A percentile compares a stretch with the other conserved stretches of the same genome.
These are phyloP conservation scores for Calliopsis andreniformis DNA, from an alignment of 1,140 invertebrate genomes.

Conservation along the genomic window DNA sequence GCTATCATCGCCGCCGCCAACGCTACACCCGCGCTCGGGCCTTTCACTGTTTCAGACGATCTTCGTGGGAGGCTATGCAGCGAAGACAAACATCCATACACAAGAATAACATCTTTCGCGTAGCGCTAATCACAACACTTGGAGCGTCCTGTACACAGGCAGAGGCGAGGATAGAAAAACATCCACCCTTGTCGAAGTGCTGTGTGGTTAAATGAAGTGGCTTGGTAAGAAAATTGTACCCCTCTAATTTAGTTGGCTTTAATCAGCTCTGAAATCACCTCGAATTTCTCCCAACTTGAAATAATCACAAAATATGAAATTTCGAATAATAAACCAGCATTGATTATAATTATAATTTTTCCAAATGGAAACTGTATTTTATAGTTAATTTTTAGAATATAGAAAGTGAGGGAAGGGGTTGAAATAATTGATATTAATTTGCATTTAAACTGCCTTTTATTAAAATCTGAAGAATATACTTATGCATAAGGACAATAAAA, in stretches of 20 bases:
- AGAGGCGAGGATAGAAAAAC: conserved; percentile 69
- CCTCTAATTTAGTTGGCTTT: not conserved
- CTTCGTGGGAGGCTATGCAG: conserved; percentile 66
- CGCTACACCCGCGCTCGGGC: conserved; percentile 52
- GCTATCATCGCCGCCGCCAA: conserved; percentile 28
- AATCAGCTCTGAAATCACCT: not conserved
- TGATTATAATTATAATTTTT: too few species aligned
- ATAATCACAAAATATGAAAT: too few species aligned
- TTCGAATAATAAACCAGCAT: too few species aligned
- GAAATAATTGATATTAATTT: not conserved
- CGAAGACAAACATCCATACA: conserved; percentile 77
- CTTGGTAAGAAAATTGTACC: not conserved
- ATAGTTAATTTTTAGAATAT: not conserved
- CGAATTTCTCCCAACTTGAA: not conserved
- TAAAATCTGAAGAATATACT: conserved; percentile 54
- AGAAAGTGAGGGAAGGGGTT: not conserved
- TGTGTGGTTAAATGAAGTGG: conserved; percentile 14
- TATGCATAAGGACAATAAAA: conserved; percentile 11
- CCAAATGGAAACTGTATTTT: too few species aligned
- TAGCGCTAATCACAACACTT: conserved; percentile 73
- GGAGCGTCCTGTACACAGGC: conserved; percentile 40
- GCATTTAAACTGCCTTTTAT: conserved; percentile 36
- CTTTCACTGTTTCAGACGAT: conserved; percentile 71
- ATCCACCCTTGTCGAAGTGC: conserved; percentile 46
- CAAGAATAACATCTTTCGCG: conserved; percentile 76